phyloP scores from a whole-genome alignment of 2,113 vertebrate species.

The Odocoileus hemionus region DNA sequence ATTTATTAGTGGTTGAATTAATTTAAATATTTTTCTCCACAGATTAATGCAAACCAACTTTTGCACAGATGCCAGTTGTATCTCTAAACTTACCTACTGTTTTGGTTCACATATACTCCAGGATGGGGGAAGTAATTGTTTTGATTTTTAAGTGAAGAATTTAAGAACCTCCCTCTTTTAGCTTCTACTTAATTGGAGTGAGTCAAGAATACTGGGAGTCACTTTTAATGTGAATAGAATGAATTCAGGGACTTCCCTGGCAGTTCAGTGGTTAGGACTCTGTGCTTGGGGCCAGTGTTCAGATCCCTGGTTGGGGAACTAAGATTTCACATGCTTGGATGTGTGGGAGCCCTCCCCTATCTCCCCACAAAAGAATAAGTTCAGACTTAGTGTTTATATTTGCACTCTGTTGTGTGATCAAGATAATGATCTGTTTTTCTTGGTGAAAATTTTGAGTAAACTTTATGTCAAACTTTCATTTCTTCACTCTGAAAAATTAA shows the following conservation, averaged over 20 bases:
- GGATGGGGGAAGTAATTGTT: not conserved
- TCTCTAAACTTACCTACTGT: not conserved
- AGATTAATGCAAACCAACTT: not conserved
- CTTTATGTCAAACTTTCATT: not conserved
- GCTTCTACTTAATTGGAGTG: not conserved
- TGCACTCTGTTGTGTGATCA: not conserved
- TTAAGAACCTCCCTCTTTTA: not conserved
- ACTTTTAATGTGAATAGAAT: not conserved
- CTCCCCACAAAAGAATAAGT: not conserved
- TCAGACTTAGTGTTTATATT: not conserved
- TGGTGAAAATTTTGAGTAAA: slow-evolving; percentile 10
- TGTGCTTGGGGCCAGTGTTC: not conserved
- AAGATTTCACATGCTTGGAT: not conserved
- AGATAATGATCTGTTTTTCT: not conserved
- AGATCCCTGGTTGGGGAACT: not conserved
- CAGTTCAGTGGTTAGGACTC: not conserved
- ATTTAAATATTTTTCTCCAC: slow-evolving; percentile 20
- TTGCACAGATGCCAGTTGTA: not conserved
- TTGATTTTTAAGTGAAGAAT: slow-evolving; percentile 12
- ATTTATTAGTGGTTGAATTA: slow-evolving; percentile 22
- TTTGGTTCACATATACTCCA: not conserved
- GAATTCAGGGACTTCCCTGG: not conserved
- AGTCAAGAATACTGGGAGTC: not conserved
- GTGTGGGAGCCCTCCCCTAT: not conserved
- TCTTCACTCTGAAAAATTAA: not conserved